phyloP scores from a whole-genome alignment of 2,888 invertebrate genomes.

The Mystacides longicornis region DNA sequence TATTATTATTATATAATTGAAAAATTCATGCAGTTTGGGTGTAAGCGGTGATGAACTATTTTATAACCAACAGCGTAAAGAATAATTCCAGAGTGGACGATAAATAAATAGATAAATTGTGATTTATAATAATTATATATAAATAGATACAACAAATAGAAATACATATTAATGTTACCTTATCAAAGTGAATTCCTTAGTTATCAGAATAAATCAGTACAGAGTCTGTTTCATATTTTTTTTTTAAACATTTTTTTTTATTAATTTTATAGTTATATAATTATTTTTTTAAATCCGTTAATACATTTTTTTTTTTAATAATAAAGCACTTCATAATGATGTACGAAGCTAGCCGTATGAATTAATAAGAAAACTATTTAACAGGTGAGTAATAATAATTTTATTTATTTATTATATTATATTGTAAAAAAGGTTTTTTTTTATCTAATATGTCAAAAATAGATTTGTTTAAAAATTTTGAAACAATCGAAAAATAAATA shows the following conservation, averaged over 20 bases:
- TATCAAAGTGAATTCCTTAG: slow-evolving; percentile 16
- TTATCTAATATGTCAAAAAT: slow-evolving; percentile 21
- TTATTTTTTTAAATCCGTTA: not conserved
- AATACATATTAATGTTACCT: not conserved
- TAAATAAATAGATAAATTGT: too few relatives aligned
- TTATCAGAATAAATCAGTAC: slow-evolving; percentile 24
- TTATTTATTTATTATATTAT: not conserved
- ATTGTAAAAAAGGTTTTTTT: not conserved
- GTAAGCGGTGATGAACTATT: too few relatives aligned
- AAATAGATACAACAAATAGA: too few relatives aligned
- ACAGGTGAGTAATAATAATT: not conserved
- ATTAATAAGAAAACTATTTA: slow-evolving; percentile 16
- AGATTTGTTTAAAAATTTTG: slow-evolving; percentile 9
- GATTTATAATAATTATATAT: too few relatives aligned
- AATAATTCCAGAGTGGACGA: too few relatives aligned
- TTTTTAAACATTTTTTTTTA: slow-evolving; percentile 17
- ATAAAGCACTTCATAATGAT: slow-evolving; percentile 25
- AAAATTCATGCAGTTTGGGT: too few relatives aligned
- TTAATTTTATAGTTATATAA: slow-evolving; percentile 13
- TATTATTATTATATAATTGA: too few relatives aligned
- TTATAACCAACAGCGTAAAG: too few relatives aligned
- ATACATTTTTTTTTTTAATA: not conserved
- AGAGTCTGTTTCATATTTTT: slow-evolving; percentile 12
- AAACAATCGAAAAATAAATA: slow-evolving; percentile 19
- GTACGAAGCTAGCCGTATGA: slow-evolving; percentile 23